These are phyloP conservation scores for Sycophila sp. DNA, from an alignment of 1,140 invertebrate species.

Conservation along the genomic window DNA sequence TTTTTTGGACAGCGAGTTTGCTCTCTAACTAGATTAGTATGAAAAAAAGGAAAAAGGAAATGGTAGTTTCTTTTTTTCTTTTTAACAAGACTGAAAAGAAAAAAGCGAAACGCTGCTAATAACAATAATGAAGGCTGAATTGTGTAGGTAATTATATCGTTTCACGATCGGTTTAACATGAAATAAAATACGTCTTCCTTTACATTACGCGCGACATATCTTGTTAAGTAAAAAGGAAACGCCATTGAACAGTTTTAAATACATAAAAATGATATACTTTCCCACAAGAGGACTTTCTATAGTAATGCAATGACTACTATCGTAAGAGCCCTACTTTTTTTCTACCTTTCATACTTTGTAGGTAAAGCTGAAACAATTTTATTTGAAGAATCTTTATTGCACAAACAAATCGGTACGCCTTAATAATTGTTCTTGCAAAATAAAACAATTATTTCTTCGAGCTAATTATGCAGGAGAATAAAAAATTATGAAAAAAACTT, in stretches of 20 bases:
- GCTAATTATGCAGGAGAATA: too few species aligned
- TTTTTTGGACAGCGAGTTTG: too few species aligned
- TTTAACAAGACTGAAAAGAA: conserved; percentile 1
- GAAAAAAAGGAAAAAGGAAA: too few species aligned
- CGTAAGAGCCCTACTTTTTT: too few species aligned
- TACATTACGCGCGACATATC: background rate
- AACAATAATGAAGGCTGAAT: background rate
- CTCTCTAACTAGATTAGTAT: too few species aligned
- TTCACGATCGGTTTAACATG: background rate
- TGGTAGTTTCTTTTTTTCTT: background rate
- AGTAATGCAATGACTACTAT: background rate
- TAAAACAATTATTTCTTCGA: too few species aligned
- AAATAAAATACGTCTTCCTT: background rate
- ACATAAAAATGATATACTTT: conserved; percentile 28
- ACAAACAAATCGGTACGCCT: too few species aligned
- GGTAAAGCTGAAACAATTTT: too few species aligned
- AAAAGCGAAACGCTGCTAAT: background rate
- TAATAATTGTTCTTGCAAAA: too few species aligned
- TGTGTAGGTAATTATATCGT: background rate
- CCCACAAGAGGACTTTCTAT: conserved; percentile 22
- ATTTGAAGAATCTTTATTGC: too few species aligned
- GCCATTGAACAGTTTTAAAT: background rate
- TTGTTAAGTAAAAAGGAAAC: conserved; percentile 19
- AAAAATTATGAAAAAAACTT: too few species aligned
- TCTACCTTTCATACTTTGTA: too few species aligned